A percentile compares a stretch with the other conserved stretches of the same genome.
Evolutionary conservation across 2,113 vertebrate species (phyloP).

Genomic region (Holacanthus passer): DNA sequence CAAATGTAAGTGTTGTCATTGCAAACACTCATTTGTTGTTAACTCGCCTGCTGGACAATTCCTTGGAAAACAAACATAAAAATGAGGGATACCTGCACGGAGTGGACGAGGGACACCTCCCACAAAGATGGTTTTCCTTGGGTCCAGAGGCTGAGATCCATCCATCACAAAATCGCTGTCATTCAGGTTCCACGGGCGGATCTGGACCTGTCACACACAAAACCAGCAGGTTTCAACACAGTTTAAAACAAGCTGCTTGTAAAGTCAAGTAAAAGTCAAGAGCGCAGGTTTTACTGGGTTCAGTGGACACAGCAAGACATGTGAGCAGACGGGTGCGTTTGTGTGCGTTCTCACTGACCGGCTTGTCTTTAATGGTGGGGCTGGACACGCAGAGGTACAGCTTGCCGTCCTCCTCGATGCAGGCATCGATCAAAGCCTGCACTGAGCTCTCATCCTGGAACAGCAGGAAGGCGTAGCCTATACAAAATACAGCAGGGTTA

Average conservation of each 20-base stretch:
- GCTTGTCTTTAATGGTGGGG: slow-evolving; percentile 99
- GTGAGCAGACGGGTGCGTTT: not conserved
- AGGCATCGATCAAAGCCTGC: slow-evolving; percentile 97
- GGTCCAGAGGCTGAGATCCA: slow-evolving; percentile 98
- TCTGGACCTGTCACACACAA: slow-evolving; percentile 91
- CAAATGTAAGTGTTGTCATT: slow-evolving; percentile 26
- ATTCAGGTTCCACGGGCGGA: slow-evolving; percentile 99
- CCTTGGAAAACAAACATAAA: not conserved
- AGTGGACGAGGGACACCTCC: slow-evolving; percentile 98
- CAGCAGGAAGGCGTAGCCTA: slow-evolving; percentile 98
- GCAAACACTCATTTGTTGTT: slow-evolving; percentile 24
- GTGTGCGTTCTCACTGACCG: slow-evolving; percentile 86
- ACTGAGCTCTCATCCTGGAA: slow-evolving; percentile 99
- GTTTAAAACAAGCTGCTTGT: not conserved
- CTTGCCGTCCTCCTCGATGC: slow-evolving; percentile 98
- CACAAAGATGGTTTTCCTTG: slow-evolving; percentile 99
- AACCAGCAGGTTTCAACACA: slow-evolving; percentile 13
- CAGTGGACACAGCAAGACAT: not conserved
- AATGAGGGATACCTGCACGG: slow-evolving; percentile 90
- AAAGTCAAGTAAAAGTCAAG: slow-evolving; percentile 29
- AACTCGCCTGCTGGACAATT: not conserved
- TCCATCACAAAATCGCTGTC: slow-evolving; percentile 99
- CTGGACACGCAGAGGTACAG: slow-evolving; percentile 99
- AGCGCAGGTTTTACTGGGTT: not conserved
- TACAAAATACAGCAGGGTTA: slow-evolving; percentile 45